A percentile compares a stretch with the other conserved stretches of the same genome.
Conservation (phyloP, 2,797 vertebrate species). For the Poecile montanus region DNA sequence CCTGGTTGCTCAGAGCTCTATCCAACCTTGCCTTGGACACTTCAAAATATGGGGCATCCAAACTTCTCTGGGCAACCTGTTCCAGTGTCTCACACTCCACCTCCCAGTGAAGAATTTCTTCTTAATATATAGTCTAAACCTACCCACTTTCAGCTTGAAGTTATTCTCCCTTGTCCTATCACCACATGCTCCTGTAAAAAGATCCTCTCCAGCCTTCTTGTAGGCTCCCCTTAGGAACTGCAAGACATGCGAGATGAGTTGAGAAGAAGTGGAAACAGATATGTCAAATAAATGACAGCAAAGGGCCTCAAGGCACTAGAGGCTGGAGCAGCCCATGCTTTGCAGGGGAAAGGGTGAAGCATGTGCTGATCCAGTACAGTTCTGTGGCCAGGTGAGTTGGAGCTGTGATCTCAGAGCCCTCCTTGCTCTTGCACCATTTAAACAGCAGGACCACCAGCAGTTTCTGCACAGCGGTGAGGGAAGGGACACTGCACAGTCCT, state of each 20-base stretch:
- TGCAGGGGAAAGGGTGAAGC: not conserved
- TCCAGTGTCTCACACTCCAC: not conserved
- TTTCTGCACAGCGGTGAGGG: not conserved
- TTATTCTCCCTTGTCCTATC: not conserved
- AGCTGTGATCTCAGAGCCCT: not conserved
- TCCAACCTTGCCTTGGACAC: not conserved
- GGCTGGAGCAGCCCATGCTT: not conserved
- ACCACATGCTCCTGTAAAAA: not conserved
- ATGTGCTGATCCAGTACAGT: not conserved
- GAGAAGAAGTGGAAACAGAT: not conserved
- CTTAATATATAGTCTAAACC: not conserved
- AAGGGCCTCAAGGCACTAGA: not conserved
- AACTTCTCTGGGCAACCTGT: not conserved
- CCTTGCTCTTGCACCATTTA: not conserved
- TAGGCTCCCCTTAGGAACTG: not conserved
- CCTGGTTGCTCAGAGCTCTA: not conserved
- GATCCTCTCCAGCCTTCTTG: not conserved
- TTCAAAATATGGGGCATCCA: not conserved
- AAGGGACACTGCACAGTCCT: not conserved
- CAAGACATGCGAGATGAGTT: not conserved
- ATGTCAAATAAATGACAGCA: not conserved
- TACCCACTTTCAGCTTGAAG: not conserved
- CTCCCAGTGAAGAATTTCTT: not conserved
- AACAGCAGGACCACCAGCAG: not conserved
- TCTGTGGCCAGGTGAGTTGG: fast-evolving